Conservation (phyloP, 2,888 invertebrate species). For the Ephialtes manifestator region DNA sequence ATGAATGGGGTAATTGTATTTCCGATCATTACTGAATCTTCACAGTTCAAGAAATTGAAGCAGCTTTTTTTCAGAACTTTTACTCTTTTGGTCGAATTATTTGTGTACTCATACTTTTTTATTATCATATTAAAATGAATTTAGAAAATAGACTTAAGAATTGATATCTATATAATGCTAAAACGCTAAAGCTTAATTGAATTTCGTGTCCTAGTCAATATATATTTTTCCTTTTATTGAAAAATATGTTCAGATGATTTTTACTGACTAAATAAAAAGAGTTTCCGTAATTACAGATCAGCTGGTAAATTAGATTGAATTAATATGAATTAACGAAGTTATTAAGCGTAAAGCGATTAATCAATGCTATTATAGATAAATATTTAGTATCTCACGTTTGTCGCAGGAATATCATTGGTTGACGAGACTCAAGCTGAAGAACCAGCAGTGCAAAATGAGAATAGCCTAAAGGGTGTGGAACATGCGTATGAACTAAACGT, state of each 20-base stretch:
- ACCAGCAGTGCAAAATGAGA: constrained; percentile 84
- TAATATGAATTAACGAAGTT: neutral
- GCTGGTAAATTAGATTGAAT: no score
- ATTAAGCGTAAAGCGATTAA: neutral
- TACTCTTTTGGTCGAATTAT: no score
- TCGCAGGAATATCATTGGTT: constrained; percentile 89
- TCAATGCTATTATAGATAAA: neutral
- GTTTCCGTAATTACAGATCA: no score
- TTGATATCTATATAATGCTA: no score
- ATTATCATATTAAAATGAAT: no score
- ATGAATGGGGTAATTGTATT: constrained; percentile 92
- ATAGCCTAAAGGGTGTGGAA: constrained; percentile 86
- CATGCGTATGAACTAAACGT: constrained; percentile 91
- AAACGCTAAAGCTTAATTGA: no score
- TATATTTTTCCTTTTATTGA: no score
- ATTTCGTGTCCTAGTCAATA: no score
- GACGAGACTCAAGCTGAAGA: constrained; percentile 90
- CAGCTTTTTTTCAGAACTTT: no score
- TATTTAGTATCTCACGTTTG: neutral
- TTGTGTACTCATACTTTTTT: no score
- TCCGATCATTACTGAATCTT: neutral
- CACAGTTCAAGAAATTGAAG: neutral
- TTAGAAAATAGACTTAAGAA: no score
- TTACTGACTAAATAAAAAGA: no score
- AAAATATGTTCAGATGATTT: constrained; percentile 7